Evolutionary conservation across 2,797 vertebrate genomes (phyloP).

Genomic region (Mycteria americana): DNA sequence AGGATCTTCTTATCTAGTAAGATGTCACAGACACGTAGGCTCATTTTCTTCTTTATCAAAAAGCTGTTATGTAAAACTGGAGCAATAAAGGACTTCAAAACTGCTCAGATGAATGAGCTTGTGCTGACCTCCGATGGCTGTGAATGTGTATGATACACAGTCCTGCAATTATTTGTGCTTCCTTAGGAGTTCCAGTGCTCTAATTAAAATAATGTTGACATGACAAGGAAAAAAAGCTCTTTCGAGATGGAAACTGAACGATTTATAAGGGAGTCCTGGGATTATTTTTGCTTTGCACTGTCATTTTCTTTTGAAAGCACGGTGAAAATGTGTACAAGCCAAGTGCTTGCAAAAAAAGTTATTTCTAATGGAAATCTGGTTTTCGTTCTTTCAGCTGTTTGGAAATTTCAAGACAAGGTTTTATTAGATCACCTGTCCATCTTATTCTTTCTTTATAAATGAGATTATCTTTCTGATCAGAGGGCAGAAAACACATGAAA

Average conservation of each 20-base stretch:
- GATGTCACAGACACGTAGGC: background rate
- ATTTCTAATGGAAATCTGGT: background rate
- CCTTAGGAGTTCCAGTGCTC: background rate
- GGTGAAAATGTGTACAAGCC: background rate
- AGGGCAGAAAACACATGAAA: background rate
- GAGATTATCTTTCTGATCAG: background rate
- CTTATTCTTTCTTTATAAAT: background rate
- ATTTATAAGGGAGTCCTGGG: background rate
- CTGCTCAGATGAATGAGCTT: background rate
- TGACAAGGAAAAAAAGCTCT: background rate
- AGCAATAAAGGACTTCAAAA: background rate
- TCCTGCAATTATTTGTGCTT: background rate
- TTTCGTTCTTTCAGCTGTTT: background rate
- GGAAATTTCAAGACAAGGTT: background rate
- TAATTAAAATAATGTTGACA: background rate
- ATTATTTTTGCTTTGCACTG: background rate
- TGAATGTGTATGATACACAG: background rate
- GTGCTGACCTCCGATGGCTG: slow-evolving; percentile 47
- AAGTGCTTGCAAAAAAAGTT: background rate
- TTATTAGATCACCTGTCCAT: background rate
- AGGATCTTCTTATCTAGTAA: background rate
- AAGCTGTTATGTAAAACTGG: background rate
- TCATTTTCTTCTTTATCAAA: background rate
- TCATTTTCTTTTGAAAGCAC: background rate
- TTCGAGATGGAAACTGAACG: background rate